These are phyloP conservation scores for Discoglossus pictus DNA, from an alignment of 2,797 vertebrate genomes.

Conservation along the genomic window DNA sequence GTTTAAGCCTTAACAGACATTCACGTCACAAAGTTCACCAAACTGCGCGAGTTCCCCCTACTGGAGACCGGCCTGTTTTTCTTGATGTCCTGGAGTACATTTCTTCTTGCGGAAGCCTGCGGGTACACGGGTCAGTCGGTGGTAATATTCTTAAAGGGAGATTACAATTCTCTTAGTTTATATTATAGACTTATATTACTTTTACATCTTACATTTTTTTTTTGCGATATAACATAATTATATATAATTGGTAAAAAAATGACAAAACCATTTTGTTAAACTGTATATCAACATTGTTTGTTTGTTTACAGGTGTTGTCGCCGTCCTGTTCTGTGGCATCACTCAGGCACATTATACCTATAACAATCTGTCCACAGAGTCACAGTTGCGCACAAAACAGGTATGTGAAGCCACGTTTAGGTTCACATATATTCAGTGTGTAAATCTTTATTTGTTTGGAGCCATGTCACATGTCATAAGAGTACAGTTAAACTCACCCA, in stretches of 20 bases:
- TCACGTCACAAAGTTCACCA: constrained; percentile 98
- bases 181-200: no score
- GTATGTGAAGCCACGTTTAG: no score
- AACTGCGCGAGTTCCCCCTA: constrained; percentile 89
- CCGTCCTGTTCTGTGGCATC: constrained; percentile 95
- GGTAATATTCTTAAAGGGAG: background rate
- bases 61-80: constrained; percentile 96
- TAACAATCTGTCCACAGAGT: constrained; percentile 95
- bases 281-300: no score
- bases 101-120: constrained; percentile 93
- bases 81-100: constrained; percentile 98
- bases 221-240: no score
- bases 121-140: constrained; percentile 88
- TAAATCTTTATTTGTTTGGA: no score
- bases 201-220: no score
- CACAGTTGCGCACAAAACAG: constrained; percentile 93
- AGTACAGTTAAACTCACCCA: no score
- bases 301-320: constrained; percentile 84
- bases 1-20: constrained; percentile 26
- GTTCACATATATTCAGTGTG: no score
- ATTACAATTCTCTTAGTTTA: no score
- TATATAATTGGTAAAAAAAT: no score
- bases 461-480: no score
- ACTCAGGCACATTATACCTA: constrained; percentile 97
- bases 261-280: no score